phyloP scores from a whole-genome alignment of 2,113 vertebrate species.

The Nanger granti region DNA sequence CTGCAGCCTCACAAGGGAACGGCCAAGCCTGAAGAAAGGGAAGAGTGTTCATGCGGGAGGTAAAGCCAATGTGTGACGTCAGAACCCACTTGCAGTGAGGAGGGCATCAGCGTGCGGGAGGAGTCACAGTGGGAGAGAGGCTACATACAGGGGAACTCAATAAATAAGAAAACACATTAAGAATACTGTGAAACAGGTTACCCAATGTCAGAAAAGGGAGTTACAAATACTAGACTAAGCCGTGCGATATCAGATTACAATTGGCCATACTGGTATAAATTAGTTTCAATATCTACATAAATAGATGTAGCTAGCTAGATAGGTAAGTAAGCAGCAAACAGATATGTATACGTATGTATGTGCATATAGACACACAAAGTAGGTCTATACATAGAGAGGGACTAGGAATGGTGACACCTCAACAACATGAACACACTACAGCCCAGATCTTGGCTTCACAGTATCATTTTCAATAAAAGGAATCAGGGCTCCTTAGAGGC shows the following conservation, averaged over 20 bases:
- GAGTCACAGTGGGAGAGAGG: not conserved
- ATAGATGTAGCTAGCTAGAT: not conserved
- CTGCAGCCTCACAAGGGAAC: not conserved
- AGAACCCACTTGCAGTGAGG: not conserved
- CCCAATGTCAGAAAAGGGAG: not conserved
- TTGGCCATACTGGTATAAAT: not conserved
- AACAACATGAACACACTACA: not conserved
- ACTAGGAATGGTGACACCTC: not conserved
- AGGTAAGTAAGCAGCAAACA: not conserved
- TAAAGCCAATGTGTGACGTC: not conserved
- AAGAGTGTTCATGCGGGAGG: not conserved
- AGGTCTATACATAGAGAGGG: not conserved
- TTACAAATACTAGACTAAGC: not conserved
- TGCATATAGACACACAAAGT: not conserved
- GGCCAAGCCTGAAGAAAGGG: not conserved
- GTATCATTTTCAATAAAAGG: not conserved
- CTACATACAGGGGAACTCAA: not conserved
- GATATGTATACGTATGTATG: accelerated
- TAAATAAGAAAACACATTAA: not conserved
- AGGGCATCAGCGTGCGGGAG: not conserved
- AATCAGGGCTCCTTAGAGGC: not conserved
- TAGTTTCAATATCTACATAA: not conserved
- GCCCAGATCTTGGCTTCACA: not conserved
- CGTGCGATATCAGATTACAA: not conserved
- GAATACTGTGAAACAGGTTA: not conserved